phyloP scores from a whole-genome alignment of 2,113 vertebrate species.

The Pyxicephalus adspersus region DNA sequence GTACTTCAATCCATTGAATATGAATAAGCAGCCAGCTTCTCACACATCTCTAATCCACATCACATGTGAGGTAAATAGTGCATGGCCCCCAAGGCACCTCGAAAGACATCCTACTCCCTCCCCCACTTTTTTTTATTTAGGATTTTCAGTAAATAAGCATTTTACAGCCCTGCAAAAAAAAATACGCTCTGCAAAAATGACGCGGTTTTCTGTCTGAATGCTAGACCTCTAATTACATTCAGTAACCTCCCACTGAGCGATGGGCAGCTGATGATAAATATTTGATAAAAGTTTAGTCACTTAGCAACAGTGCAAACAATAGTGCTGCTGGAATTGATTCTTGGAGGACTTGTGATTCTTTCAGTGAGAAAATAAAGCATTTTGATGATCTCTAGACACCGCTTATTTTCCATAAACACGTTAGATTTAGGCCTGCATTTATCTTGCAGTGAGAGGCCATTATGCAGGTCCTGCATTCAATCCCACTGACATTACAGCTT shows the following conservation, averaged over 20 bases:
- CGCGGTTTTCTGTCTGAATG: conserved; percentile 12
- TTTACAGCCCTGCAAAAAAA: conserved; percentile 1
- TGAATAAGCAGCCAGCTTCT: conserved; percentile 21
- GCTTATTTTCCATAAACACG: conserved; percentile 56
- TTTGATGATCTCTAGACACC: conserved; percentile 55
- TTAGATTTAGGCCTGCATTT: conserved; percentile 55
- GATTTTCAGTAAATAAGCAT: conserved; percentile 37
- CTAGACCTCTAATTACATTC: conserved; percentile 35
- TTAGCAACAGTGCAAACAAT: conserved; percentile 48
- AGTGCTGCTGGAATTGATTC: conserved; percentile 36
- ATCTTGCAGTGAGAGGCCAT: conserved; percentile 55
- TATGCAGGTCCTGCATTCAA: conserved; percentile 56
- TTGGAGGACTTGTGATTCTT: conserved; percentile 33
- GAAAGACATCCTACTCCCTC: conserved; percentile 7
- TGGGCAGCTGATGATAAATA: conserved; percentile 28
- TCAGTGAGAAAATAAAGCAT: conserved; percentile 53
- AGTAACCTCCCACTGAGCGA: conserved; percentile 27
- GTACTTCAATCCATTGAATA: conserved; percentile 31
- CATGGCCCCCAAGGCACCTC: background rate
- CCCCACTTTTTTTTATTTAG: background rate
- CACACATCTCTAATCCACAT: conserved; percentile 27
- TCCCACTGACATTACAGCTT: conserved; percentile 55
- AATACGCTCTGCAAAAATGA: background rate
- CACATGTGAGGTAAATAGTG: conserved; percentile 18
- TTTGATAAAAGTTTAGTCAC: conserved; percentile 44